Percentiles rank a stretch among this genome's conserved stretches.
These are phyloP conservation scores for Amblyopsis hoosieri DNA, from an alignment of 2,797 vertebrate species.

Conservation along the genomic window DNA sequence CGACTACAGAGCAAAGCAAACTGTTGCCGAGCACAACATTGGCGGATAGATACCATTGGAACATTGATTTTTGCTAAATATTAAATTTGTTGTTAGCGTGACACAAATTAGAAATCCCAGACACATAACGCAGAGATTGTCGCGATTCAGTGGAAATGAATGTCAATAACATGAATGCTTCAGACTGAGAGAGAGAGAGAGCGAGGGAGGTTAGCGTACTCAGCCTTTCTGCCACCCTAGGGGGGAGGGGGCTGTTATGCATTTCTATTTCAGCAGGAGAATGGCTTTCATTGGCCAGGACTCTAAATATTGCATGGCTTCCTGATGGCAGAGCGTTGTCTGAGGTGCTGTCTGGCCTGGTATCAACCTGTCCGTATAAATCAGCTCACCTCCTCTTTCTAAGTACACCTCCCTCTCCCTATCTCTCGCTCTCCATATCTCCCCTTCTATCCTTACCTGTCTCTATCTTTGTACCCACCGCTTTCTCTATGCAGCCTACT, in stretches of 20 bases:
- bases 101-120: too few species aligned
- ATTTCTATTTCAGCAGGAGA: conserved; percentile 74
- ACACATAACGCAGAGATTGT: conserved; percentile 1
- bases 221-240: conserved; percentile 27
- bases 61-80: too few species aligned
- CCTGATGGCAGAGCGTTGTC: conserved; percentile 78
- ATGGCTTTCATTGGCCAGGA: conserved; percentile 73
- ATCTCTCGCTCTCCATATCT: conserved; percentile 16
- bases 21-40: too few species aligned
- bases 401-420: conserved; percentile 17
- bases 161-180: neutral
- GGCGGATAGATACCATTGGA: too few species aligned
- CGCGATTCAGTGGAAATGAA: too few species aligned
- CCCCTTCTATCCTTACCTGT: conserved; percentile 29
- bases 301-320: conserved; percentile 84
- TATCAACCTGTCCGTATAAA: conserved; percentile 85
- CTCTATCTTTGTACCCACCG: conserved; percentile 28
- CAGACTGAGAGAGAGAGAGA: conserved; percentile 3
- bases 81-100: too few species aligned
- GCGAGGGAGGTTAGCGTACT: conserved; percentile 14
- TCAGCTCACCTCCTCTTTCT: conserved; percentile 67
- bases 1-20: too few species aligned
- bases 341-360: conserved; percentile 73
- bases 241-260: conserved; percentile 42
- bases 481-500: conserved; percentile 21